A percentile compares a stretch with the other conserved stretches of the same genome.
Evolutionary conservation across 2,888 invertebrate species (phyloP).

Genomic region (Pecten maximus): DNA sequence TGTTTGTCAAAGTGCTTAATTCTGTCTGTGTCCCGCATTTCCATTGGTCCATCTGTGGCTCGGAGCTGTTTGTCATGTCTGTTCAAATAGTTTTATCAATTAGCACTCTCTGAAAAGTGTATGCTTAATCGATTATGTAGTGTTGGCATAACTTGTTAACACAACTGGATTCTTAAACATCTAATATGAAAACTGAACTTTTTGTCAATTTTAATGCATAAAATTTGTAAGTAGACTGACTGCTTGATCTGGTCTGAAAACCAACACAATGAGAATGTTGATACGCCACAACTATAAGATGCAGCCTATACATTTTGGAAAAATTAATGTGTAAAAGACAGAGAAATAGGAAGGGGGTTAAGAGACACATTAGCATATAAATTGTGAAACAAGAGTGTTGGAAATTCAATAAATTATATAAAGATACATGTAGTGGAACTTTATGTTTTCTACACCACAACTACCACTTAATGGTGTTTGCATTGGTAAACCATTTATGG

Average conservation of each 20-base stretch:
- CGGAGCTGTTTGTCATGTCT: not conserved
- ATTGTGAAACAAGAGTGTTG: not conserved
- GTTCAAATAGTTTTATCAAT: constrained; percentile 15
- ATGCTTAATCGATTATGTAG: not conserved
- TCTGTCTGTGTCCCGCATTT: not conserved
- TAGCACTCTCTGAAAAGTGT: constrained; percentile 12
- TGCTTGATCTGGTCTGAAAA: not conserved
- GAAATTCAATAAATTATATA: not conserved
- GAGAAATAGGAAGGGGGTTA: not conserved
- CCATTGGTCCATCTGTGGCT: constrained; percentile 24
- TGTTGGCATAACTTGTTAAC: not conserved
- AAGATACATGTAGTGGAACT: too few relatives aligned
- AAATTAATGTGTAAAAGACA: not conserved
- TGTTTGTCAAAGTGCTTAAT: not conserved
- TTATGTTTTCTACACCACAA: not conserved
- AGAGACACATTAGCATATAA: not conserved
- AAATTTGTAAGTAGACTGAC: not conserved
- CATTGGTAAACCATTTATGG: constrained; percentile 32
- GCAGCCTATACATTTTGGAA: not conserved
- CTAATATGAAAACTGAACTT: not conserved
- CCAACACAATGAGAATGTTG: too few relatives aligned
- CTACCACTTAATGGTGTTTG: constrained; percentile 9
- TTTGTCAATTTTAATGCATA: not conserved
- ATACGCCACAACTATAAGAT: not conserved
- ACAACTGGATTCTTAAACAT: not conserved